Base-by-base conservation (phyloP, 1,140 invertebrate genomes). In the Orussus abietinus region DNA sequence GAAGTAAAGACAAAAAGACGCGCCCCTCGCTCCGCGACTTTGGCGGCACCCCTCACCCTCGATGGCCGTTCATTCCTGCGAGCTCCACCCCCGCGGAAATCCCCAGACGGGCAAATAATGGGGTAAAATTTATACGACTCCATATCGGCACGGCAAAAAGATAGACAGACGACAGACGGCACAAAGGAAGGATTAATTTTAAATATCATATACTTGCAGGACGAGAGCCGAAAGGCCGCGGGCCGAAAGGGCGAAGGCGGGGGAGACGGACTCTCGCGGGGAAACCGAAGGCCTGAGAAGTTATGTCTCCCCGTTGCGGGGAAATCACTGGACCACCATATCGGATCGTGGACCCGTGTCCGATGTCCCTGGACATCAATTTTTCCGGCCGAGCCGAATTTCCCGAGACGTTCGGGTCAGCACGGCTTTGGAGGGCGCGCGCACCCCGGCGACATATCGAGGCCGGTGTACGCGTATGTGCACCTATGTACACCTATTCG, bases 161-260 rank as follows among this genome's bases (percentile, higher is more conserved):
- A 69, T 61, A 62, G 65, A 53, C 53, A 53, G 49, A 53, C 19
- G 29, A 20, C 32, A 46, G 40, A 44, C 44, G 47, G 52, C 59
- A 72, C 68, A 70, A 73, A 73, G 64, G 65, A 68, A 59, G 67
- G 67, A 72, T 73, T 72, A 70, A 73, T 72, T 72, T 69, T 69
- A 69, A 73, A 72, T 69, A 73, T 70, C 59, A 54, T 64, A 62
- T 62, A 61, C 55, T 61, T 59, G 45, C 51, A 55, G 47, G 49
- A 22, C 45, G 31, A n/a, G n/a, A 54, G 47, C 48, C 52, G 47
- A 63, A 62, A 62, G 51, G 22, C 6, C 45, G 53, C 53, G 52
- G 55, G 56, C 47, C 54, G 51, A 48, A 36, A 28, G 22, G 28
- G 35, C 13, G 40, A 5, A 6, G 13, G 21, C 17, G 6, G 36